Conservation (phyloP, 2,113 vertebrate genomes). For the Rhegmatorhina hoffmannsi region DNA sequence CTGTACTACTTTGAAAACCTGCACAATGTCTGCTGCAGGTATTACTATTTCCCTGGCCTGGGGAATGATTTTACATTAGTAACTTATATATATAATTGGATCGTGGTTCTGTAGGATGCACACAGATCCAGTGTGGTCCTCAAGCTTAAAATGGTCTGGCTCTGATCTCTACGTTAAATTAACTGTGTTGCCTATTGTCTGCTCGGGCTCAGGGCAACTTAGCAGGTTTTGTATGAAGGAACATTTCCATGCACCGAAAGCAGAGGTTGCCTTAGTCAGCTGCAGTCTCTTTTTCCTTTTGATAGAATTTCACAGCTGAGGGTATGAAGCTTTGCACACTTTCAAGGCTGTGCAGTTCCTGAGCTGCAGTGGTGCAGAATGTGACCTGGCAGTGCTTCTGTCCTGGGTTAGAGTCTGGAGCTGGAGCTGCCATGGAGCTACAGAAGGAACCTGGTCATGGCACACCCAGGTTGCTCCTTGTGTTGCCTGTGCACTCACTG, state of each 20-base stretch:
- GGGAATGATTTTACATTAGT: background rate
- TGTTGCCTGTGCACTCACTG: rapidly evolving
- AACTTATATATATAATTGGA: background rate
- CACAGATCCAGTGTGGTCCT: background rate
- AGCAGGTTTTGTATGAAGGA: background rate
- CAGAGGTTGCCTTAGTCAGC: background rate
- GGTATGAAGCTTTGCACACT: background rate
- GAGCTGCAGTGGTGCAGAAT: background rate
- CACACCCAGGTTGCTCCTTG: background rate
- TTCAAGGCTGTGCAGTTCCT: background rate
- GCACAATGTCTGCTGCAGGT: background rate
- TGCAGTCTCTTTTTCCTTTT: background rate
- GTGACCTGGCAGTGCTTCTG: rapidly evolving
- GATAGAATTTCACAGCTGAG: background rate
- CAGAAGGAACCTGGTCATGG: background rate
- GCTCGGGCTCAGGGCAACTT: background rate
- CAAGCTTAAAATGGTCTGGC: background rate
- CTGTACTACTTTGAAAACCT: background rate
- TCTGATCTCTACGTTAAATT: background rate
- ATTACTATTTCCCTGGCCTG: background rate
- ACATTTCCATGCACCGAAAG: background rate
- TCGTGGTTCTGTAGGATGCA: background rate
- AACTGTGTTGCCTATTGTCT: background rate
- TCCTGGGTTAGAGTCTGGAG: background rate
- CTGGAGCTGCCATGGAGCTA: background rate